phyloP scores from a whole-genome alignment of 1,140 invertebrate species.

The Tribolium madens region DNA sequence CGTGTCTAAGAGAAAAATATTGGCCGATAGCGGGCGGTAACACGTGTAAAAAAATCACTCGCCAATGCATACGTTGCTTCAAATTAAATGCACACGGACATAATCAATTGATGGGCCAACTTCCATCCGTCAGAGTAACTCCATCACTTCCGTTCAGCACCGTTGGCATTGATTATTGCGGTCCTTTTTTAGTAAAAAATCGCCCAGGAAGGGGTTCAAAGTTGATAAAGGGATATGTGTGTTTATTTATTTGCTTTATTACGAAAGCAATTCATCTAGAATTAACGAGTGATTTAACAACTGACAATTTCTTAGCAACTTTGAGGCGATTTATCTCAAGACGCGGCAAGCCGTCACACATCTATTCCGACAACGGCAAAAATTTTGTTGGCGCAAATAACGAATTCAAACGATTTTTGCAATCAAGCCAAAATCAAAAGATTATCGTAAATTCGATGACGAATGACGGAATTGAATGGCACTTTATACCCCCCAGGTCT shows the following conservation, averaged over 20 bases:
- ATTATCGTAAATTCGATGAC: too few relatives aligned
- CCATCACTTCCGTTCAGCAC: constrained; percentile 54
- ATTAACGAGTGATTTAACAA: constrained; percentile 51
- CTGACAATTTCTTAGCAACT: constrained; percentile 55
- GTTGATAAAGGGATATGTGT: constrained; percentile 49
- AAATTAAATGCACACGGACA: constrained; percentile 44
- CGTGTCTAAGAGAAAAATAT: constrained; percentile 47
- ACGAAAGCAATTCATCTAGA: constrained; percentile 61
- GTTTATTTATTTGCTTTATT: constrained; percentile 41
- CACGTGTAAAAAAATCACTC: constrained; percentile 43
- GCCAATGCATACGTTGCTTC: constrained; percentile 52
- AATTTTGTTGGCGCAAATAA: constrained; percentile 44
- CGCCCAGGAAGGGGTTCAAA: constrained; percentile 50
- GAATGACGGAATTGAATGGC: constrained; percentile 54
- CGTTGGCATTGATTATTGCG: constrained; percentile 58
- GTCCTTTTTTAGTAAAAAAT: constrained; percentile 56
- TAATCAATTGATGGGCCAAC: constrained; percentile 9
- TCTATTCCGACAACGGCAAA: constrained; percentile 47
- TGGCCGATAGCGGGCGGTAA: constrained; percentile 51
- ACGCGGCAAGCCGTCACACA: constrained; percentile 13
- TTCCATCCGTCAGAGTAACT: not conserved
- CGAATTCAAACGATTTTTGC: constrained; percentile 21
- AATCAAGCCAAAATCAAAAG: too few relatives aligned
- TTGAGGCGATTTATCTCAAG: constrained; percentile 61
- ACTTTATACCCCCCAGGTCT: constrained; percentile 64